phyloP scores from a whole-genome alignment of 37 sponge, comb jelly and placozoan genomes.

The Petrosia ficiformis region DNA sequence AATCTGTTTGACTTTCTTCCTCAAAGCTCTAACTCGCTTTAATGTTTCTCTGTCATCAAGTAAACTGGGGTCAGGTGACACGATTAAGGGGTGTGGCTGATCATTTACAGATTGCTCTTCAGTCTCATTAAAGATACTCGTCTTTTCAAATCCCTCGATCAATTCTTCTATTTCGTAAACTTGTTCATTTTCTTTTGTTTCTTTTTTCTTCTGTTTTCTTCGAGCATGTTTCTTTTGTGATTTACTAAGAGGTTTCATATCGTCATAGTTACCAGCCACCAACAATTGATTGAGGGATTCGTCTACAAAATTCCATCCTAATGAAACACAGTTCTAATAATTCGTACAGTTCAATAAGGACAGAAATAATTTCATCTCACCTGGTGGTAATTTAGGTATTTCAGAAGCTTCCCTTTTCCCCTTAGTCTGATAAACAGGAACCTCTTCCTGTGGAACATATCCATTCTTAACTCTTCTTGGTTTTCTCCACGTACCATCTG shows the following conservation, averaged over 20 bases:
- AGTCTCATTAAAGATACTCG: not conserved
- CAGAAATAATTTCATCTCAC: not conserved
- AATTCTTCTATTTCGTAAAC: conserved; percentile 46
- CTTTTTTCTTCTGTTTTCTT: conserved; percentile 44
- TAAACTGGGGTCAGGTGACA: not conserved
- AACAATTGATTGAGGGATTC: not conserved
- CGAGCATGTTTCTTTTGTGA: conserved; percentile 73
- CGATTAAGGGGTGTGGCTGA: not conserved
- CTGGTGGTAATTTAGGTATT: not conserved
- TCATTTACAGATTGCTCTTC: not conserved
- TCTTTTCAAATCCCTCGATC: not conserved
- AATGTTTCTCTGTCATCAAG: not conserved
- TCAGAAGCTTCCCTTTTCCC: conserved; percentile 15
- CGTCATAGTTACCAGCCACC: not conserved
- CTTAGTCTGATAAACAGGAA: conserved; percentile 75
- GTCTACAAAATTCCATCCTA: conserved; percentile 15
- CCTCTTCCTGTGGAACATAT: conserved; percentile 88
- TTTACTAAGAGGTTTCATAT: conserved; percentile 20
- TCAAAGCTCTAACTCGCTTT: conserved; percentile 42
- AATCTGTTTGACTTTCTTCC: conserved; percentile 77
- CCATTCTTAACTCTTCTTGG: conserved; percentile 75
- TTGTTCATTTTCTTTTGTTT: conserved; percentile 9
- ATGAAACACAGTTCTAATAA: not conserved
- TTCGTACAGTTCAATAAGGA: not conserved
- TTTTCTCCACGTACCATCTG: conserved; percentile 90